Conservation (phyloP, 1,140 invertebrate genomes). For the Diabrotica undecimpunctata region DNA sequence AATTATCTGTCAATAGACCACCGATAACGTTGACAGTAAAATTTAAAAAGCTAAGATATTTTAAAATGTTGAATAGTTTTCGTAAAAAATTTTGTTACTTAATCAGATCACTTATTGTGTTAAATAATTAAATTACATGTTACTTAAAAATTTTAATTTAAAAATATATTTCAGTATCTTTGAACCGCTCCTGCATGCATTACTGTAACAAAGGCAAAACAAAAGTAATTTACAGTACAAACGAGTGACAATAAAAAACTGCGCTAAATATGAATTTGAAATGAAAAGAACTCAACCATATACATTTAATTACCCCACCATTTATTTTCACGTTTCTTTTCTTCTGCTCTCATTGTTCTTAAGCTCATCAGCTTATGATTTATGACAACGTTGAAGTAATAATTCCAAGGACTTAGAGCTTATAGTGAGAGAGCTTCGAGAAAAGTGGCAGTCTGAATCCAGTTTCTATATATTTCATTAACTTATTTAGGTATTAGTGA, state of each 20-base stretch:
- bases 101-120: too few relatives aligned
- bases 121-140: too few relatives aligned
- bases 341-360: conserved; percentile 1
- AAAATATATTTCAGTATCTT: background rate
- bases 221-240: background rate
- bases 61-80: too few relatives aligned
- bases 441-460: too few relatives aligned
- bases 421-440: background rate
- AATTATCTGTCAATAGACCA: too few relatives aligned
- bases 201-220: background rate
- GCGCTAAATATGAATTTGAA: conserved; percentile 1
- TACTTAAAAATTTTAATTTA: too few relatives aligned
- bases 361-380: conserved; percentile 7
- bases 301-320: conserved; percentile 2
- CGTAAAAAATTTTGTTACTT: too few relatives aligned
- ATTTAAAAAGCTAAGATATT: too few relatives aligned
- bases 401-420: conserved; percentile 7
- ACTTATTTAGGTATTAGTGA: too few relatives aligned
- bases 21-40: too few relatives aligned
- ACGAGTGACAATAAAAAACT: conserved; percentile 1
- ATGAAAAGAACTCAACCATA: conserved; percentile 1
- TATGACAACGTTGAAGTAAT: conserved; percentile 13
- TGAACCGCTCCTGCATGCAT: background rate
- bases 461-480: too few relatives aligned
- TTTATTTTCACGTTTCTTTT: conserved; percentile 3